Conservation (phyloP, 92 coral and sea anemone species). For the Montipora capitata region DNA sequence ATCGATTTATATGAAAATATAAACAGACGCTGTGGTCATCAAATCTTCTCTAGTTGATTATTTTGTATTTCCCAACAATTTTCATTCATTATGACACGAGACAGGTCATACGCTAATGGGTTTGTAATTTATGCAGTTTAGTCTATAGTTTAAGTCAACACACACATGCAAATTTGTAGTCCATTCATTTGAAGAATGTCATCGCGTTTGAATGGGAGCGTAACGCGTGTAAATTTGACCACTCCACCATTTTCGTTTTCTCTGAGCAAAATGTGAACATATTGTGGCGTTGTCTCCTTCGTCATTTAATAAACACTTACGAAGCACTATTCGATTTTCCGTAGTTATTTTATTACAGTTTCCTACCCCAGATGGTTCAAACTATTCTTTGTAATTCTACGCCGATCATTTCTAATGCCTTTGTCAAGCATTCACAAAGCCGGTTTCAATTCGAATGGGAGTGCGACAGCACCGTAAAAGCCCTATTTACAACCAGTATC, state of each 20-base stretch:
- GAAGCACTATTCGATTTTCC: slow-evolving; percentile 1
- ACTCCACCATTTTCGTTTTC: slow-evolving; percentile 26
- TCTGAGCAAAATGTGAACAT: slow-evolving; percentile 8
- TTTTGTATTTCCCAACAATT: slow-evolving; percentile 56
- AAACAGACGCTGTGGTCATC: slow-evolving; percentile 64
- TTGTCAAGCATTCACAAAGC: slow-evolving; percentile 60
- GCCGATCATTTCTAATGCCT: slow-evolving; percentile 21
- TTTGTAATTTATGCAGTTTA: slow-evolving; percentile 81
- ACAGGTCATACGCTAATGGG: slow-evolving; percentile 60
- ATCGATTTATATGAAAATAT: slow-evolving; percentile 20
- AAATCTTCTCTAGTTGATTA: slow-evolving; percentile 26
- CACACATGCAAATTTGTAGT: slow-evolving; percentile 77
- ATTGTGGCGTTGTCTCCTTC: slow-evolving; percentile 16
- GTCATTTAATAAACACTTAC: slow-evolving; percentile 17
- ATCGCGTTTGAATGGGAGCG: slow-evolving; percentile 59
- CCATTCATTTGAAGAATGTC: slow-evolving; percentile 71
- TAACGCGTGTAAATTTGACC: slow-evolving; percentile 32
- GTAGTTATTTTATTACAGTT: slow-evolving; percentile 30
- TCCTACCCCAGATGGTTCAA: slow-evolving; percentile 47
- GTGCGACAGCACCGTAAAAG: slow-evolving; percentile 46
- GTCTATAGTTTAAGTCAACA: slow-evolving; percentile 73
- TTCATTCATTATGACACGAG: slow-evolving; percentile 59
- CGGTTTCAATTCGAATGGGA: slow-evolving; percentile 40
- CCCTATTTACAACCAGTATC: slow-evolving; percentile 60
- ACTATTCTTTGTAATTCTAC: slow-evolving; percentile 26